phyloP scores from a whole-genome alignment of 2,113 vertebrate species.

The Ciconia boyciana region DNA sequence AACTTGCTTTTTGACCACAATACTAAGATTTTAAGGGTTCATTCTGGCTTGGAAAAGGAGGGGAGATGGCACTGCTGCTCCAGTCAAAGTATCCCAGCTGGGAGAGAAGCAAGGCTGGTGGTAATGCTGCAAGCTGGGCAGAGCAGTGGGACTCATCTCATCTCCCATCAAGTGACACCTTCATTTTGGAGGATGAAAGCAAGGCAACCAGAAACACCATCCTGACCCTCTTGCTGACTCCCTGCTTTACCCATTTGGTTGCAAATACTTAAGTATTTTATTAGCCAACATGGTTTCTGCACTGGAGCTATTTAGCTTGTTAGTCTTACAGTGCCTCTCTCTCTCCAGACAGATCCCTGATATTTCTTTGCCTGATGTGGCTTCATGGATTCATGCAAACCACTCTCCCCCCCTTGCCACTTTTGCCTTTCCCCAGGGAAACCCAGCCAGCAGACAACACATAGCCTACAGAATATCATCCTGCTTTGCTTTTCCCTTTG shows the following conservation, averaged over 20 bases:
- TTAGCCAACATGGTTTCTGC: background rate
- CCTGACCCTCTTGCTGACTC: background rate
- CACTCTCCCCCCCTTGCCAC: background rate
- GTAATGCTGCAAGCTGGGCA: background rate
- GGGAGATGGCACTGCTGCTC: background rate
- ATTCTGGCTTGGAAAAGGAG: background rate
- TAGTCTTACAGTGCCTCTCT: background rate
- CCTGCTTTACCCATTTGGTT: background rate
- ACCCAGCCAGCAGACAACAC: background rate
- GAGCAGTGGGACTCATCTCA: background rate
- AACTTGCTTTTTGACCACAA: background rate
- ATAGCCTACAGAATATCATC: background rate
- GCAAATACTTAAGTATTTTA: background rate
- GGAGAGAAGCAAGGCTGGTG: background rate
- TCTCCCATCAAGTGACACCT: background rate
- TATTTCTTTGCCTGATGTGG: background rate
- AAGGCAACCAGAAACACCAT: background rate
- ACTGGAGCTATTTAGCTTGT: background rate
- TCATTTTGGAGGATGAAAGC: background rate
- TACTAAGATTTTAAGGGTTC: background rate
- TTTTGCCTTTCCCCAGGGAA: background rate
- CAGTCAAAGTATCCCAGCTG: background rate
- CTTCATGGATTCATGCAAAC: background rate
- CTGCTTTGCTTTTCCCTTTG: background rate
- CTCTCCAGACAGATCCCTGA: background rate